Base-by-base conservation (phyloP, 2,888 invertebrate species). In the Philaethria dido region DNA sequence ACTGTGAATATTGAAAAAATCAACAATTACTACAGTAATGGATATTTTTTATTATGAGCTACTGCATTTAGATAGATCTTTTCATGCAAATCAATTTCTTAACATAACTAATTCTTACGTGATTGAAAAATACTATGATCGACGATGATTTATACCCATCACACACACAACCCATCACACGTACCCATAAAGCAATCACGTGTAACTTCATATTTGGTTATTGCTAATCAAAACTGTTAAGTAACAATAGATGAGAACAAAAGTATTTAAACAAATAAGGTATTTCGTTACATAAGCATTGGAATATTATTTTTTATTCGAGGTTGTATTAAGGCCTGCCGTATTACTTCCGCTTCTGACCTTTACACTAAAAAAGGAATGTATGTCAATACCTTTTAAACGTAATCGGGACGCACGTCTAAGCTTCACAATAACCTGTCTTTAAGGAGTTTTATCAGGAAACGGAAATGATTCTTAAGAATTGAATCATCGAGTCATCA, bases 341-440 rank as follows among this genome's bases (percentile, higher is more conserved):
- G 70, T 69, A 65, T 70, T 62, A 71, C 73, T 76, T 76, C 75
- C 76, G 76, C 64, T 59, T 52, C 65, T 73, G 75, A 73, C 75
- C 75, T 75, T 74, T 69, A 70, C 57, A 63, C 47, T 68, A 66
- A 73, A 68, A 60, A 68, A 66, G 64, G 70, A 71, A 73, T 68
- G 62, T 74, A 63, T 76, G 72, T 73, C 72, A 73, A 65, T 73
- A 72, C 64, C 68, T 73, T 62, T 52, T 66, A 55, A 18, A 4
- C 52, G 39, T 16, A 36, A 25, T 45, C 57, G 29, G 60, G 45
- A 61, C 29, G 60, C 45, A 36, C 22, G 64, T 47, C 42, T 42
- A 62, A 44, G 45, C 9, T 36, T 25, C 20, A 63, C 44, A 59
- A 63, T 59, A 54, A 54, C 44, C 22, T 61, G 63, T 63, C 59